A percentile compares a stretch with the other conserved stretches of the same genome.
Conservation (phyloP, 2,797 vertebrate genomes). For the Tachyglossus aculeatus region DNA sequence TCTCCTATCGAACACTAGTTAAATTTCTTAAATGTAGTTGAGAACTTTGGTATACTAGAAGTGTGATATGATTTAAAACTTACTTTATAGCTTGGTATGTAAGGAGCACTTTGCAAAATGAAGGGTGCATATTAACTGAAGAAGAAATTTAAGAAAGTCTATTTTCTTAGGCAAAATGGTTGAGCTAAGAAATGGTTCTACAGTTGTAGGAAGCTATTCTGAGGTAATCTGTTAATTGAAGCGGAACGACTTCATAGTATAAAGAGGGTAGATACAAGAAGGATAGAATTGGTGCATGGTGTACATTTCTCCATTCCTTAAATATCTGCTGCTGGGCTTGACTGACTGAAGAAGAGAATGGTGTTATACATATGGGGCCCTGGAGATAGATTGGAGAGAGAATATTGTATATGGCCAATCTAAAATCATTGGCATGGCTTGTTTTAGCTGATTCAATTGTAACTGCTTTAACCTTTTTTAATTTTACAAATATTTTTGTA, state of each 20-base stretch:
- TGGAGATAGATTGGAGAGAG: neutral
- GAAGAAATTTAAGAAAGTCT: neutral
- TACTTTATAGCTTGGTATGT: neutral
- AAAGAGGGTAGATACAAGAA: neutral
- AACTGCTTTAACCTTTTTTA: constrained; percentile 14
- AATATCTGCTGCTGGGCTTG: neutral
- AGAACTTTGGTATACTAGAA: constrained; percentile 12
- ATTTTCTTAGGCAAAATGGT: neutral
- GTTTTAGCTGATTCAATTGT: neutral
- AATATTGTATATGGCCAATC: accelerated
- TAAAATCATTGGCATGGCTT: neutral
- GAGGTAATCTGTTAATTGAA: neutral
- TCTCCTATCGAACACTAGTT: no score
- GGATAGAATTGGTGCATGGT: neutral
- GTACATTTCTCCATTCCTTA: neutral
- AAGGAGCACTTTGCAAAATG: neutral
- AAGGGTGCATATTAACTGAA: neutral
- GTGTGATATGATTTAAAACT: neutral
- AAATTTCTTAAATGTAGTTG: no score
- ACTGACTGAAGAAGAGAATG: neutral
- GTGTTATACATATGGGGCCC: constrained; percentile 1
- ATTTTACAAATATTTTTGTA: neutral
- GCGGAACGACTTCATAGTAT: neutral
- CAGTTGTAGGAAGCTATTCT: neutral
- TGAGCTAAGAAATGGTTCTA: neutral